phyloP scores from a whole-genome alignment of 2,888 invertebrate genomes.

The Plagodis pulveraria region DNA sequence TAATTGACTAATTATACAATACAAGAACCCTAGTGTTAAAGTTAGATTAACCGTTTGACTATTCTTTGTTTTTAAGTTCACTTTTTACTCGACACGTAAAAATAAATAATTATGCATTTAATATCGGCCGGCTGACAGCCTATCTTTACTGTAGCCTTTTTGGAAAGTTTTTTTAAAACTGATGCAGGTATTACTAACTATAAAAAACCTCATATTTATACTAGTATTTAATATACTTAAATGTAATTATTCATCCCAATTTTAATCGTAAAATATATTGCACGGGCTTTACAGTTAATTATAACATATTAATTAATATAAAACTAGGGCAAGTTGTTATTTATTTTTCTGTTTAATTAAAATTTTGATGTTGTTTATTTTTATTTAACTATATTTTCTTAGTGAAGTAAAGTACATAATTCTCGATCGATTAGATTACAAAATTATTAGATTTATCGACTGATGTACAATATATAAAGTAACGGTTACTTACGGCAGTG shows the following conservation, averaged over 20 bases:
- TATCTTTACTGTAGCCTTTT: conserved; percentile 68
- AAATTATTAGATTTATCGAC: conserved; percentile 83
- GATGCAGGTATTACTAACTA: conserved; percentile 84
- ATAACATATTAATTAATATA: conserved; percentile 82
- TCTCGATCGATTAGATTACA: conserved; percentile 81
- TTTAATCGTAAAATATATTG: conserved; percentile 79
- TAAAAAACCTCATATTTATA: conserved; percentile 83
- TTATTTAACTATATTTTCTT: conserved; percentile 73
- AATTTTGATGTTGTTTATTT: conserved; percentile 80
- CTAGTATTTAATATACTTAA: conserved; percentile 76
- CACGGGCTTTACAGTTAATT: conserved; percentile 84
- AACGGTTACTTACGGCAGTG: conserved; percentile 82
- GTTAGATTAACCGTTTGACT: conserved; percentile 73
- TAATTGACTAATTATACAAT: conserved; percentile 85
- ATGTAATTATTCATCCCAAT: conserved; percentile 78
- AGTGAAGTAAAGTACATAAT: conserved; percentile 83
- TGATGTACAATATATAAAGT: conserved; percentile 84
- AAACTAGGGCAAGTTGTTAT: conserved; percentile 86
- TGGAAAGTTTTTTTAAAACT: conserved; percentile 80
- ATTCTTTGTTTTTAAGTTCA: conserved; percentile 66
- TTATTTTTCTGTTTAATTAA: conserved; percentile 85
- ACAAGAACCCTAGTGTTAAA: conserved; percentile 78
- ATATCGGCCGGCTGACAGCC: conserved; percentile 58
- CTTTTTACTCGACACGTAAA: conserved; percentile 54
- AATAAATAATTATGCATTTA: conserved; percentile 73